Conservation (phyloP, 1,140 invertebrate genomes). For the Trypoxylus dichotomus region DNA sequence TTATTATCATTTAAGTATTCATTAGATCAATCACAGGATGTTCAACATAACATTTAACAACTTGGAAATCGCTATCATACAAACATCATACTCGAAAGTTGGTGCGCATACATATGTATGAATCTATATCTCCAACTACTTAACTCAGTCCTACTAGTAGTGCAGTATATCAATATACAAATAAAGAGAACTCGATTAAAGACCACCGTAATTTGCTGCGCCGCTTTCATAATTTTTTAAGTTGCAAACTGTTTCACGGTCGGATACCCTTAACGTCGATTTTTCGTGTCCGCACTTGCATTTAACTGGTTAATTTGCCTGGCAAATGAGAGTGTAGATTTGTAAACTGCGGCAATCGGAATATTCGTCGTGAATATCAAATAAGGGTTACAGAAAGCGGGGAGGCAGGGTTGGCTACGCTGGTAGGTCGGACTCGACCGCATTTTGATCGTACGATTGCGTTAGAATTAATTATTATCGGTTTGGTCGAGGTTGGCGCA, state of each 20-base stretch:
- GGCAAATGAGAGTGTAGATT: constrained; percentile 1
- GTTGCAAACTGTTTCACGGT: not conserved
- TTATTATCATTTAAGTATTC: too few species aligned
- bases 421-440: not conserved
- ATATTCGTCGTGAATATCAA: not conserved
- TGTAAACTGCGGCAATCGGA: not conserved
- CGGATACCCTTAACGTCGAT: not conserved
- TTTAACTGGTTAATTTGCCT: not conserved
- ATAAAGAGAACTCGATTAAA: not conserved
- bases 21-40: too few species aligned
- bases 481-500: too few species aligned
- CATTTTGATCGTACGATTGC: not conserved
- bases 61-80: too few species aligned
- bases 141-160: too few species aligned
- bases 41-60: too few species aligned
- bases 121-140: too few species aligned
- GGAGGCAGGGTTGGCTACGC: not conserved
- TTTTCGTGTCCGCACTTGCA: not conserved
- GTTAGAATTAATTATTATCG: too few species aligned
- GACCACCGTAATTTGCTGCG: not conserved
- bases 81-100: too few species aligned
- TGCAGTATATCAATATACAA: too few species aligned
- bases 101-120: too few species aligned
- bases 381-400: not conserved
- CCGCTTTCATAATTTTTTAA: not conserved